Evolutionary conservation across 2,888 invertebrate species (phyloP).

Genomic region (Hermaeophaga mercurialis): DNA sequence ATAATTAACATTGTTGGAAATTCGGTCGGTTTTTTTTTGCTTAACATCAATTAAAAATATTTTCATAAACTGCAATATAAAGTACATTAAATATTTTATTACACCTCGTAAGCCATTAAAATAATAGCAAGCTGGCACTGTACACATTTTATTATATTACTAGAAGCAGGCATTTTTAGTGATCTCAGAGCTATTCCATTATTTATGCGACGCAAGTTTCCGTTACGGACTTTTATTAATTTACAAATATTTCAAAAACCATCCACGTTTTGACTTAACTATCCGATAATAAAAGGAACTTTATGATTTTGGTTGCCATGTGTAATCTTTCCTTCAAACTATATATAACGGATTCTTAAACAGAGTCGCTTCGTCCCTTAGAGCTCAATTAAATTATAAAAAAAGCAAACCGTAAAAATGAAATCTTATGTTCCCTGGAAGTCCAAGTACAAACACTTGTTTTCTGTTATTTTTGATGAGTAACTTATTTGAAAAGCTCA

Average conservation of each 20-base stretch:
- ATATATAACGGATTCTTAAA: too few relatives aligned
- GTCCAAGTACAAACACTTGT: too few relatives aligned
- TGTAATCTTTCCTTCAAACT: too few relatives aligned
- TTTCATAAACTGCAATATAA: background rate
- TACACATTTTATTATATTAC: slow-evolving; percentile 11
- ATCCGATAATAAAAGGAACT: slow-evolving; percentile 7
- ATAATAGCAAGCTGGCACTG: slow-evolving; percentile 7
- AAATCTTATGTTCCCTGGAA: too few relatives aligned
- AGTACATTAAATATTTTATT: slow-evolving; percentile 7
- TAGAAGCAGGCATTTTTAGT: slow-evolving; percentile 4
- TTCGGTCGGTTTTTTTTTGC: too few relatives aligned
- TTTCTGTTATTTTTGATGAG: too few relatives aligned
- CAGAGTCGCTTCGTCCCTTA: too few relatives aligned
- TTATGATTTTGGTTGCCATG: slow-evolving; percentile 6
- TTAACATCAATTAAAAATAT: too few relatives aligned
- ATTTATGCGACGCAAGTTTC: slow-evolving; percentile 11
- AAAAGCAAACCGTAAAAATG: too few relatives aligned
- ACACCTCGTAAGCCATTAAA: slow-evolving; percentile 4
- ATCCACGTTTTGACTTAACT: slow-evolving; percentile 12
- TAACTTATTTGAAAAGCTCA: too few relatives aligned
- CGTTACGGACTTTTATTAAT: slow-evolving; percentile 8
- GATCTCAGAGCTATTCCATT: background rate
- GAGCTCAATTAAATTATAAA: too few relatives aligned
- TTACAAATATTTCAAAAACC: slow-evolving; percentile 11
- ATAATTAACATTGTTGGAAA: too few relatives aligned